These are phyloP conservation scores for Pundamilia nyererei DNA, from an alignment of 2,113 vertebrate genomes.

Conservation along the genomic window DNA sequence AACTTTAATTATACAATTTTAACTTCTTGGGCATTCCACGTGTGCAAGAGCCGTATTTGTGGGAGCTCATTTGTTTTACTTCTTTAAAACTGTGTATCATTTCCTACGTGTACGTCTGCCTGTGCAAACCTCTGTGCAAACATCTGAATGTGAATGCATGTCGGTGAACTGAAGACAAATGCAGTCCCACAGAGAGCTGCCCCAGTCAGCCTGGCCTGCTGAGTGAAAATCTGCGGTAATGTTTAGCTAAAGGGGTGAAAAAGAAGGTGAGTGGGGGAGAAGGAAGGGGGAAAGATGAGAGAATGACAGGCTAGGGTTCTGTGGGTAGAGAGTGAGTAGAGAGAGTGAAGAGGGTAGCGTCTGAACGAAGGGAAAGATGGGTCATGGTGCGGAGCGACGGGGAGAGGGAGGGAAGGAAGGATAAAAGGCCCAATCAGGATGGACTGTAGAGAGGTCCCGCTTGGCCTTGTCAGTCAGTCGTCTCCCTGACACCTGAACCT, in stretches of 20 bases:
- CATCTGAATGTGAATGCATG: neutral
- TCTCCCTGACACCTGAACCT: conserved; percentile 70
- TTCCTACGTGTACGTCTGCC: neutral
- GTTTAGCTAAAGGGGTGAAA: conserved; percentile 63
- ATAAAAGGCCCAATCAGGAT: conserved; percentile 48
- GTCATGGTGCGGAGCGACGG: conserved; percentile 17
- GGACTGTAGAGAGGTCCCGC: conserved; percentile 37
- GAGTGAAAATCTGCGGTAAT: conserved; percentile 63
- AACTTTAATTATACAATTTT: neutral
- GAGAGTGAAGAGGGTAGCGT: conserved; percentile 22
- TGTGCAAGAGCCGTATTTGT: neutral
- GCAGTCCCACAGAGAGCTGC: conserved; percentile 54
- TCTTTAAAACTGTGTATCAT: neutral
- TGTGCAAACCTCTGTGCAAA: neutral
- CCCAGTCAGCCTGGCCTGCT: conserved; percentile 52
- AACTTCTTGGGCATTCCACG: neutral
- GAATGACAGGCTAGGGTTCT: conserved; percentile 41
- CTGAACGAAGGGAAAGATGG: conserved; percentile 21
- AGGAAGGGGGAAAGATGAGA: conserved; percentile 14
- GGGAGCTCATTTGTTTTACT: neutral
- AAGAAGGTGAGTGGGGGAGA: conserved; percentile 44
- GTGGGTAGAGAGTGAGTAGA: conserved; percentile 2
- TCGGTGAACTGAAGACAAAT: conserved; percentile 40
- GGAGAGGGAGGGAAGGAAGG: conserved; percentile 38
- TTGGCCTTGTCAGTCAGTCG: conserved; percentile 60